Percentiles rank a stretch among this genome's conserved stretches.
These are phyloP conservation scores for Gallinago paraguaiae DNA, from an alignment of 2,113 vertebrate species.

Conservation along the genomic window DNA sequence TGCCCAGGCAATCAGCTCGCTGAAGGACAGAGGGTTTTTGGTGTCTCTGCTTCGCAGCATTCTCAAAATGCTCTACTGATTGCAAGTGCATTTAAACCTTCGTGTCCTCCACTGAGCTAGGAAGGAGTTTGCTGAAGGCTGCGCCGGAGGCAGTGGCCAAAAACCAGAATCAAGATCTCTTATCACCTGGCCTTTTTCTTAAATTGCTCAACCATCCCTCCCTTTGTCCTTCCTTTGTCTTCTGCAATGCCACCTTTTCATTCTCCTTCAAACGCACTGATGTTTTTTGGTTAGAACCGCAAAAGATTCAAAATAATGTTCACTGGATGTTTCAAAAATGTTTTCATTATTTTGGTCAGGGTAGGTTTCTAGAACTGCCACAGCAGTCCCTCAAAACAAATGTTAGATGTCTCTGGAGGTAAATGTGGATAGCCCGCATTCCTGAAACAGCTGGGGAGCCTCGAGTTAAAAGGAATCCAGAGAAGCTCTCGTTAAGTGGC, in stretches of 20 bases:
- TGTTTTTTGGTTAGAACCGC: neutral
- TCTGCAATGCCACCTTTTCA: neutral
- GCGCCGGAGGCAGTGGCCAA: neutral
- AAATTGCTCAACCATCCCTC: neutral
- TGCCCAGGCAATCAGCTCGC: rapidly evolving
- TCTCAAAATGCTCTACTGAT: neutral
- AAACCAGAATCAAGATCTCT: neutral
- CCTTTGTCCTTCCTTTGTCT: neutral
- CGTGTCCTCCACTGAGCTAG: neutral
- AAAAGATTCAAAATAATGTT: neutral
- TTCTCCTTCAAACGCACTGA: neutral
- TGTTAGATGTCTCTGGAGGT: neutral
- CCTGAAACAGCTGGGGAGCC: neutral
- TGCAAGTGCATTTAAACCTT: neutral
- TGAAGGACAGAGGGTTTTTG: rapidly evolving
- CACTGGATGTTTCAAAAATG: neutral
- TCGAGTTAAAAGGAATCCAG: neutral
- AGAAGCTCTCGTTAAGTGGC: neutral
- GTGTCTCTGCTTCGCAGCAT: rapidly evolving
- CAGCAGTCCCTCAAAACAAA: neutral
- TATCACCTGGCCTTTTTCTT: neutral
- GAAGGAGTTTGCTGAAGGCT: neutral
- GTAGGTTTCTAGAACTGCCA: neutral
- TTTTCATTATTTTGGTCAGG: neutral
- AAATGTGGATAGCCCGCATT: neutral